phyloP scores from a whole-genome alignment of 2,888 invertebrate species.

The Pyralis farinalis region DNA sequence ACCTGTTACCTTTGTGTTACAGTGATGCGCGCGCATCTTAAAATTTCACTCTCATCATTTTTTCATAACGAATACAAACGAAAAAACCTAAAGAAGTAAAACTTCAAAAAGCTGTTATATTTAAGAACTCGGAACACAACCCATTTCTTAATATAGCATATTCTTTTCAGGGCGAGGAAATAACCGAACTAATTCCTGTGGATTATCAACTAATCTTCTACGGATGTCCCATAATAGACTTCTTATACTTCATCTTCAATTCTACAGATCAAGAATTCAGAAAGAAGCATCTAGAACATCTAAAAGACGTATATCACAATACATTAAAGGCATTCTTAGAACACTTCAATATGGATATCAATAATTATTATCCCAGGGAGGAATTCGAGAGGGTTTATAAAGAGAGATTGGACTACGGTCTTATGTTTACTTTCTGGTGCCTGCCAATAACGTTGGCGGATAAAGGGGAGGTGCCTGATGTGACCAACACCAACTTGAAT shows the following conservation, averaged over 20 bases:
- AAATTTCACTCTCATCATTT: too few species aligned
- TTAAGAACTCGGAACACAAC: too few species aligned
- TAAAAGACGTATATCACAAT: conserved; percentile 38
- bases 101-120: too few species aligned
- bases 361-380: conserved; percentile 27
- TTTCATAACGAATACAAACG: too few species aligned
- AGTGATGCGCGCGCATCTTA: too few species aligned
- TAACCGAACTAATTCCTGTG: conserved; percentile 28
- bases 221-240: conserved; percentile 29
- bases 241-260: conserved; percentile 30
- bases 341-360: conserved; percentile 32
- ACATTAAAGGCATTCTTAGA: conserved; percentile 29
- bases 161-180: conserved; percentile 27
- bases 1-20: too few species aligned
- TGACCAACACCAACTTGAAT: conserved; percentile 9
- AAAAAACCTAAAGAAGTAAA: too few species aligned
- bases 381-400: conserved; percentile 35
- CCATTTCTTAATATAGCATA: conserved; percentile 1
- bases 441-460: conserved; percentile 23
- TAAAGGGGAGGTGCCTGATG: conserved; percentile 21
- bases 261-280: conserved; percentile 35
- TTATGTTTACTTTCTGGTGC: conserved; percentile 27
- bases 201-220: conserved; percentile 34
- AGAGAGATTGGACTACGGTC: conserved; percentile 33
- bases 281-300: conserved; percentile 26